Evolutionary conservation across 2,888 invertebrate genomes (phyloP).

Genomic region (Podotricha telesiphe): DNA sequence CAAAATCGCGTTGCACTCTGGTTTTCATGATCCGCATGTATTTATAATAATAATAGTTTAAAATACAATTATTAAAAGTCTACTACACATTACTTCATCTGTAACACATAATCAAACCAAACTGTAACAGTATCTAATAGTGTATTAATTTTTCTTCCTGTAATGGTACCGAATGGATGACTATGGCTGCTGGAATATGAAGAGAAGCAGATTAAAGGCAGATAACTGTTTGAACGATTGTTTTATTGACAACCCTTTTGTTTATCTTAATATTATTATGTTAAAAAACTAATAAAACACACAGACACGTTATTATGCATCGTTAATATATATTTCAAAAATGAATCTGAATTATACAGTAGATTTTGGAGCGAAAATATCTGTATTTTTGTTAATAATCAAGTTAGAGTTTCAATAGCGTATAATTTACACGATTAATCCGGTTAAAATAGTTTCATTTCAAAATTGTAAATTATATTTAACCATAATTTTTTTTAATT

Average conservation of each 20-base stretch:
- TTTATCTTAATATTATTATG: neutral
- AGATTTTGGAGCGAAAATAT: too few relatives aligned
- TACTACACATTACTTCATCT: conserved; percentile 80
- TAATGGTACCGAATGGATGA: conserved; percentile 82
- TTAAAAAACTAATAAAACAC: neutral
- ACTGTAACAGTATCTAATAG: conserved; percentile 82
- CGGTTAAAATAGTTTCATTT: too few relatives aligned
- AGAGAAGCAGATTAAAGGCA: conserved; percentile 81
- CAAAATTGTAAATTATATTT: too few relatives aligned
- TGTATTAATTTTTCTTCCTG: conserved; percentile 82
- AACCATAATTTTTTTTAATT: too few relatives aligned
- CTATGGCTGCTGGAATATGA: conserved; percentile 82
- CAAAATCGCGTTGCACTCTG: conserved; percentile 79
- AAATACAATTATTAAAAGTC: conserved; percentile 72
- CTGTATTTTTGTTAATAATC: too few relatives aligned
- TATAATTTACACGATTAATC: too few relatives aligned
- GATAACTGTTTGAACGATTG: conserved; percentile 81
- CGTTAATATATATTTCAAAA: too few relatives aligned
- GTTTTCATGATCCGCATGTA: conserved; percentile 81
- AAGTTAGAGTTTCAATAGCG: too few relatives aligned
- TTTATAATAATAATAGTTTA: conserved; percentile 77
- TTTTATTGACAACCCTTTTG: conserved; percentile 61
- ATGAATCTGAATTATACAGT: too few relatives aligned
- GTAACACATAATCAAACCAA: conserved; percentile 83
- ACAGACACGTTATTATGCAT: too few relatives aligned